These are phyloP conservation scores for Cladopsammia gracilis DNA, from an alignment of 64 coral and sea anemone species.

Conservation along the genomic window DNA sequence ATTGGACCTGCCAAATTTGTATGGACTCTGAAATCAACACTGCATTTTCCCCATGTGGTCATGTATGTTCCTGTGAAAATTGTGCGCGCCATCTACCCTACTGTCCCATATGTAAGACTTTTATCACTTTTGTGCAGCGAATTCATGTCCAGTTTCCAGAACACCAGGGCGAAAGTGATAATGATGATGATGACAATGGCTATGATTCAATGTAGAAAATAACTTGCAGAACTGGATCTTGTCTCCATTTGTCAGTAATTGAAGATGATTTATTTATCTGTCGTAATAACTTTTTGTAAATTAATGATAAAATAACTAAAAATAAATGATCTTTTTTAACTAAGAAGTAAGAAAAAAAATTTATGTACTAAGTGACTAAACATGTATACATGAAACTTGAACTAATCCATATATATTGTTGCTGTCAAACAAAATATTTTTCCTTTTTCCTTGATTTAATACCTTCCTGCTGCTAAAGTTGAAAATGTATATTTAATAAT, in stretches of 20 bases:
- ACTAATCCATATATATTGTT: too few relatives aligned
- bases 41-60: constrained; percentile 95
- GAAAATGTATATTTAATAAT: too few relatives aligned
- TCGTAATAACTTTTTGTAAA: too few relatives aligned
- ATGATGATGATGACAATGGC: neutral
- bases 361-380: too few relatives aligned
- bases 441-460: too few relatives aligned
- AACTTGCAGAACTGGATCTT: neutral
- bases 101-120: constrained; percentile 96
- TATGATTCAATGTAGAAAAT: neutral
- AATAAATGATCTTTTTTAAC: too few relatives aligned
- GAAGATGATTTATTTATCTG: too few relatives aligned
- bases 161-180: constrained; percentile 9
- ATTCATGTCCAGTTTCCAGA: constrained; percentile 87
- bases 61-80: constrained; percentile 80
- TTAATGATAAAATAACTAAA: too few relatives aligned
- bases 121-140: constrained; percentile 90
- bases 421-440: too few relatives aligned
- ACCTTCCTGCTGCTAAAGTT: too few relatives aligned
- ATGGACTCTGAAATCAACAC: constrained; percentile 96
- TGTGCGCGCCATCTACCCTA: constrained; percentile 89
- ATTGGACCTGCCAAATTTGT: constrained; percentile 96
- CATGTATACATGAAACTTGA: too few relatives aligned
- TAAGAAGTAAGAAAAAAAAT: too few relatives aligned
- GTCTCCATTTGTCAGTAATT: neutral